A percentile compares a stretch with the other conserved stretches of the same genome.
Conservation (phyloP, 37 sponge, comb jelly and placozoan species). For the Dysidea cf. avara region DNA sequence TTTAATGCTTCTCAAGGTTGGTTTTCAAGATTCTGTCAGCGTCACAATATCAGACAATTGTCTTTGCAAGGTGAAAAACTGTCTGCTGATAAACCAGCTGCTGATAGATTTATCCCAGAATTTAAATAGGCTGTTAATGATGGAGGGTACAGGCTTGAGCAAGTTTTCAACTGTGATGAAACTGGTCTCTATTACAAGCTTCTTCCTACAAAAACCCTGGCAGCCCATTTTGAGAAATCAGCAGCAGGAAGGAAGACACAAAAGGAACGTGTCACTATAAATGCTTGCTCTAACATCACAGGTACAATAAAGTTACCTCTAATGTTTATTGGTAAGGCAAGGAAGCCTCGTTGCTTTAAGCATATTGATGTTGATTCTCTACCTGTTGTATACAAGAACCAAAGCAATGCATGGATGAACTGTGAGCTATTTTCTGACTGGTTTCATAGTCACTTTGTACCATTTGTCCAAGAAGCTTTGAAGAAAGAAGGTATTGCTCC, state of each 20-base stretch:
- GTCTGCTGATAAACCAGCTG: conserved; percentile 26
- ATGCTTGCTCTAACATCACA: conserved; percentile 25
- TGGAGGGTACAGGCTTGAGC: conserved; percentile 23
- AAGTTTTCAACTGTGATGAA: conserved; percentile 78
- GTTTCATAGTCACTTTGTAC: conserved; percentile 70
- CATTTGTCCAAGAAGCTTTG: conserved; percentile 24
- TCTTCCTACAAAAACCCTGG: conserved; percentile 45
- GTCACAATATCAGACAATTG: conserved; percentile 26
- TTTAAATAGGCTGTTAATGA: conserved; percentile 29
- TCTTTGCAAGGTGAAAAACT: conserved; percentile 49
- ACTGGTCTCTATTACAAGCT: conserved; percentile 69
- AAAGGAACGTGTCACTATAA: conserved; percentile 24
- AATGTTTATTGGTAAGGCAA: conserved; percentile 63
- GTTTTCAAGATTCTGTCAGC: conserved; percentile 25
- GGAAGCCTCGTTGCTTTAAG: conserved; percentile 58
- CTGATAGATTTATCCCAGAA: conserved; percentile 32
- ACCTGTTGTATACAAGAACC: conserved; percentile 49
- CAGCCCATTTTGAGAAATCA: conserved; percentile 41
- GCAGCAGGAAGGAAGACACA: conserved; percentile 28
- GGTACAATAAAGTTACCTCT: conserved; percentile 2
- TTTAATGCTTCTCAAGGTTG: no score
- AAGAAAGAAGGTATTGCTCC: conserved; percentile 26
- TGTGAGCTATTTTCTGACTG: conserved; percentile 43
- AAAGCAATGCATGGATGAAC: conserved; percentile 82
- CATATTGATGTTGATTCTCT: conserved; percentile 23